phyloP scores from a whole-genome alignment of 2,888 invertebrate species.

The Brassicogethes aeneus region DNA sequence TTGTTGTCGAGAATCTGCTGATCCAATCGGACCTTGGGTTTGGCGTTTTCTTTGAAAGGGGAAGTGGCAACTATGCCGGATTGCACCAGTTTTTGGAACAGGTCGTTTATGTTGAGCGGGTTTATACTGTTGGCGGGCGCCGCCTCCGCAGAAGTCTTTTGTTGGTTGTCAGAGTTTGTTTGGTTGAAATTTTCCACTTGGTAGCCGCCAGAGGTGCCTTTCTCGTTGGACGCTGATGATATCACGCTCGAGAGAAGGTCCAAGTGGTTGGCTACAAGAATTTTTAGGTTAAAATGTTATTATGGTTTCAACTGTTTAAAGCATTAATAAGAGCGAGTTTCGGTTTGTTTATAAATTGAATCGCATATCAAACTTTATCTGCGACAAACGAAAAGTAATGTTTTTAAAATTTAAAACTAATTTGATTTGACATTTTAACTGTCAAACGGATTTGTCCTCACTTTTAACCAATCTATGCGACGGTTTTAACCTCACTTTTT shows the following conservation, averaged over 20 bases:
- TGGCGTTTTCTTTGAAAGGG: conserved; percentile 10
- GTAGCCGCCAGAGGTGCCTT: conserved; percentile 44
- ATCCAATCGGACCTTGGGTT: conserved; percentile 17
- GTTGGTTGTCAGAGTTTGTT: conserved; percentile 5
- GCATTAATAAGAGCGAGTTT: too few relatives aligned
- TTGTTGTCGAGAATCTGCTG: conserved; percentile 9
- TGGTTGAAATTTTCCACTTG: conserved; percentile 40
- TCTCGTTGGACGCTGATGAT: conserved; percentile 50
- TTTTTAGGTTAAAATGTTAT: too few relatives aligned
- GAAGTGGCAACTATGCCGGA: conserved; percentile 64
- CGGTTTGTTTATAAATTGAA: too few relatives aligned
- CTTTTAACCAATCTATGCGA: too few relatives aligned
- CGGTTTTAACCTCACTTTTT: too few relatives aligned
- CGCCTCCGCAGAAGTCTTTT: conserved; percentile 4
- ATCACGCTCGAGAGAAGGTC: conserved; percentile 59
- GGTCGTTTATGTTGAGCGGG: conserved; percentile 60
- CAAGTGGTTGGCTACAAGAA: conserved; percentile 44
- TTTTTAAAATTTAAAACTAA: too few relatives aligned
- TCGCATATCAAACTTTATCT: too few relatives aligned
- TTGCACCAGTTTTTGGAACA: conserved; percentile 78
- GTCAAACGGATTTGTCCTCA: too few relatives aligned
- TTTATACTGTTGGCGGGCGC: conserved; percentile 33
- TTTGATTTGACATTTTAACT: too few relatives aligned
- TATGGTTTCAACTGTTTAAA: conserved; percentile 5
- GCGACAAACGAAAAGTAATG: too few relatives aligned